Evolutionary conservation across 2,888 invertebrate species (phyloP).

Genomic region (Hirtodrosophila alboralis): DNA sequence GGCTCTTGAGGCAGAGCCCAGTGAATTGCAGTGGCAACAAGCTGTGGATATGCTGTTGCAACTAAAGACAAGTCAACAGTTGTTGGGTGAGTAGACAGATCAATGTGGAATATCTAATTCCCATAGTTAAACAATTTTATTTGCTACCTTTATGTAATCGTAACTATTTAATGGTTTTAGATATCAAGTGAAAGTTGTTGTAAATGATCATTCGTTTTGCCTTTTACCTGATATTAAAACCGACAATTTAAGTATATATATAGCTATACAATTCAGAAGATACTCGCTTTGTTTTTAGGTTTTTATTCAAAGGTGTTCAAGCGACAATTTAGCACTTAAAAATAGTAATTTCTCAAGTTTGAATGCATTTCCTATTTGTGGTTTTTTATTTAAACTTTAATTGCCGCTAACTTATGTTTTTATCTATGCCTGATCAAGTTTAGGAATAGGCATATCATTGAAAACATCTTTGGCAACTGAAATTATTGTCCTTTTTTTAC

Average conservation of each 20-base stretch:
- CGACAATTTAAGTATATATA: conserved; percentile 8
- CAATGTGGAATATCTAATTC: conserved; percentile 6
- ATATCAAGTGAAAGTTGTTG: conserved; percentile 41
- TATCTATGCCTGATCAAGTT: too few species aligned
- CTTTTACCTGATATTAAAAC: conserved; percentile 3
- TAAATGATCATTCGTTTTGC: conserved; percentile 4
- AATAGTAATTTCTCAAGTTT: neutral
- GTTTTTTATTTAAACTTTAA: too few species aligned
- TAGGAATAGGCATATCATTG: too few species aligned
- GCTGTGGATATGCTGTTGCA: conserved; percentile 86
- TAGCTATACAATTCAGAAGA: neutral
- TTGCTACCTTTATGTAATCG: conserved; percentile 13
- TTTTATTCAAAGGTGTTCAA: neutral
- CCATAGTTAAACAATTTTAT: conserved; percentile 1
- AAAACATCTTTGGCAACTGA: too few species aligned
- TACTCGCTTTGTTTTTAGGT: neutral
- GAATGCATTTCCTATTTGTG: too few species aligned
- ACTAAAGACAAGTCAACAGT: conserved; percentile 86
- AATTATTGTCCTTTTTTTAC: too few species aligned
- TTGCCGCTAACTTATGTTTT: too few species aligned
- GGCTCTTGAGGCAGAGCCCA: conserved; percentile 55
- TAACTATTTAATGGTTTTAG: conserved; percentile 24
- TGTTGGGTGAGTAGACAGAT: conserved; percentile 85
- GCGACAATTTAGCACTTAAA: neutral
- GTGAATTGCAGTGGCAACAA: conserved; percentile 75